A percentile compares a stretch with the other conserved stretches of the same genome.
Evolutionary conservation across 2,888 invertebrate species (phyloP).

Genomic region (Tridacna gigas): DNA sequence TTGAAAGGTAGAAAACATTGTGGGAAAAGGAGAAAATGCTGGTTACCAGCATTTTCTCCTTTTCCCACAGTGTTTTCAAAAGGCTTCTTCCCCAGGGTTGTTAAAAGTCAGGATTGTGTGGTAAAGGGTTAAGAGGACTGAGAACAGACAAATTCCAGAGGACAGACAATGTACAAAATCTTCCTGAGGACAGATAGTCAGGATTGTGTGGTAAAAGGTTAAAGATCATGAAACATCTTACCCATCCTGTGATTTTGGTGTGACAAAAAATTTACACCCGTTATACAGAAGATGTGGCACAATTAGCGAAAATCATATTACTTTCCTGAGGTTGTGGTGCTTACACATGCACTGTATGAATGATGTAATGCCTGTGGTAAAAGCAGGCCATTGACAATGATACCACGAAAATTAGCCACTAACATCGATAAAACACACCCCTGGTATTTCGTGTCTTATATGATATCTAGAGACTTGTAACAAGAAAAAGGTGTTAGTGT

Average conservation of each 20-base stretch:
- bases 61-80: background rate
- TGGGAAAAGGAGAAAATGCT: conserved; percentile 7
- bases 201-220: too few species aligned
- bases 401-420: background rate
- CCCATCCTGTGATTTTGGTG: too few species aligned
- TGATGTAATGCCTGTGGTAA: background rate
- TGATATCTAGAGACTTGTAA: background rate
- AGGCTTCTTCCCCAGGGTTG: too few species aligned
- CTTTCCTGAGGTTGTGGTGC: background rate
- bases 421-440: background rate
- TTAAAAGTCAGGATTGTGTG: too few species aligned
- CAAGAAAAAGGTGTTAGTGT: background rate
- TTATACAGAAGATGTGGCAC: background rate
- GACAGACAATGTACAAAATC: too few species aligned
- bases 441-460: background rate
- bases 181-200: too few species aligned
- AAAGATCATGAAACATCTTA: too few species aligned
- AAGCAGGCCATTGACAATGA: background rate
- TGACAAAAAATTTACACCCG: too few species aligned
- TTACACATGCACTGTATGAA: background rate
- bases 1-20: background rate
- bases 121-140: too few species aligned
- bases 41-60: conserved; percentile 6
- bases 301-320: background rate
- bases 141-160: too few species aligned